Conservation (phyloP, 2,113 vertebrate genomes). For the Axis porcinus region DNA sequence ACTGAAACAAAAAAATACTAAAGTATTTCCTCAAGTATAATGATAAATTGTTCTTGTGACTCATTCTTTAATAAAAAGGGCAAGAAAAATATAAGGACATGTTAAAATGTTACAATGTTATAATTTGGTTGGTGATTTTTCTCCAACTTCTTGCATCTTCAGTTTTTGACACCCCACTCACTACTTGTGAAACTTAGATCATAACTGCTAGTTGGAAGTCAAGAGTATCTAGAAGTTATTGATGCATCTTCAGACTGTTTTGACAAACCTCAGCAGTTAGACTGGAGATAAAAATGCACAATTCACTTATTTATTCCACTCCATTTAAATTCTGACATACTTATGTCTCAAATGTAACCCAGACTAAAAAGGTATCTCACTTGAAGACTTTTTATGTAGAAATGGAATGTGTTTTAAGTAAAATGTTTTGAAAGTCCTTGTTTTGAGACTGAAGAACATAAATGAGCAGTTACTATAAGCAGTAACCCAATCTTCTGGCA, state of each 20-base stretch:
- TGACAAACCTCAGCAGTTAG: neutral
- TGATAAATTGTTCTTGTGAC: neutral
- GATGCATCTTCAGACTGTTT: neutral
- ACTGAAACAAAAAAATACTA: neutral
- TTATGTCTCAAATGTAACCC: constrained; percentile 27
- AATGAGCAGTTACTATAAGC: constrained; percentile 73
- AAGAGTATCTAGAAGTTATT: neutral
- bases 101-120: neutral
- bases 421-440: constrained; percentile 62
- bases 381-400: constrained; percentile 16
- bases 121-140: neutral
- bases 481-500: constrained; percentile 72
- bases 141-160: neutral
- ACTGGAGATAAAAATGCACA: neutral
- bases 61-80: neutral
- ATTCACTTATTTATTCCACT: neutral
- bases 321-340: constrained; percentile 24
- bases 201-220: neutral
- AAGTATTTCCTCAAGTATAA: neutral
- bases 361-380: neutral
- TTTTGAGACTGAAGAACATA: constrained; percentile 72
- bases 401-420: constrained; percentile 59
- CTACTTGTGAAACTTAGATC: neutral
- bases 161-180: neutral
- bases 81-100: neutral